These are phyloP conservation scores for Dendroctonus ponderosae DNA, from an alignment of 1,140 invertebrate species.

Conservation along the genomic window DNA sequence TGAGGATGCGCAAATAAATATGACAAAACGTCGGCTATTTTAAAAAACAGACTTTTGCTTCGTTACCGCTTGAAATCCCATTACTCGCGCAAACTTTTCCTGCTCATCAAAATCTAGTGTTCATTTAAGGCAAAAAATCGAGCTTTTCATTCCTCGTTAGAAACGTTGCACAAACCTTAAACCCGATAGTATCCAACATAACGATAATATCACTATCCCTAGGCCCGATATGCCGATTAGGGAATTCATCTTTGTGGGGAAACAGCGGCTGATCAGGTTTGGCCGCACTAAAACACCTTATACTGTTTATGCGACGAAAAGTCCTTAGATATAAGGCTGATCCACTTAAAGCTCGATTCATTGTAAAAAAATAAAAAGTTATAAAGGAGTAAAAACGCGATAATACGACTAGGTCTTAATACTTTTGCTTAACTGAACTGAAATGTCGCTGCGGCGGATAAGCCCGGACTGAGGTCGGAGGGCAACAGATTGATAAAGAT, in stretches of 20 bases:
- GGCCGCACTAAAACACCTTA: conserved; percentile 1
- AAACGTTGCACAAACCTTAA: conserved; percentile 64
- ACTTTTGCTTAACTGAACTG: background rate
- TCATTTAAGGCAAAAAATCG: background rate
- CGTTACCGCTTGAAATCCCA: too few relatives aligned
- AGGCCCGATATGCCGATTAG: conserved; percentile 86
- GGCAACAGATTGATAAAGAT: conserved; percentile 9
- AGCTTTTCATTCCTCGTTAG: background rate
- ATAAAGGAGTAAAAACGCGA: background rate
- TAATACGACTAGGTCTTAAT: background rate
- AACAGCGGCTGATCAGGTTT: conserved; percentile 52
- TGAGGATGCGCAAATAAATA: too few relatives aligned
- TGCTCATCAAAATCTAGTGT: too few relatives aligned
- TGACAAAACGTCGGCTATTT: too few relatives aligned
- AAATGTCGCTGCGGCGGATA: background rate
- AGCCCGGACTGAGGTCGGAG: conserved; percentile 1
- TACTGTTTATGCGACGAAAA: background rate
- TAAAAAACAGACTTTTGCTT: too few relatives aligned
- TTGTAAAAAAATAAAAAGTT: background rate
- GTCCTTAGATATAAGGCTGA: background rate
- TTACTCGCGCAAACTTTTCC: too few relatives aligned
- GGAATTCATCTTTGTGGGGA: conserved; percentile 74
- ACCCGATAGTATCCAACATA: conserved; percentile 84
- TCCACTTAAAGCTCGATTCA: background rate
- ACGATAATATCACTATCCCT: conserved; percentile 77